A percentile compares a stretch with the other conserved stretches of the same genome.
Conservation (phyloP, 2,113 vertebrate species). For the Eulemur macaco region DNA sequence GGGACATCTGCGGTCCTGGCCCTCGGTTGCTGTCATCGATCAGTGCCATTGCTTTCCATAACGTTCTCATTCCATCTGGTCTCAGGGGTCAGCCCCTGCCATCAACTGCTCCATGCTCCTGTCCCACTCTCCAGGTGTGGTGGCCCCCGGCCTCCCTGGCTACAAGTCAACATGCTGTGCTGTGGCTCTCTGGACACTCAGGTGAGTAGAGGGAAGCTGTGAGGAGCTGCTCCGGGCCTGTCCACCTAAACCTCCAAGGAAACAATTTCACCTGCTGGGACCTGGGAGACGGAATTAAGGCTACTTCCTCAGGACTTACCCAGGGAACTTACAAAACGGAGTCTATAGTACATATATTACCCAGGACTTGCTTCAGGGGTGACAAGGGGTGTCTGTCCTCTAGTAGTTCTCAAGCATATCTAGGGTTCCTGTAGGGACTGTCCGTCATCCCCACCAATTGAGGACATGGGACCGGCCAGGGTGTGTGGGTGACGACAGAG, state of each 20-base stretch:
- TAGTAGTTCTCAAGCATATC: not conserved
- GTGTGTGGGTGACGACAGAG: not conserved
- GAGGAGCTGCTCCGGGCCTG: not conserved
- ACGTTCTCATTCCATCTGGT: not conserved
- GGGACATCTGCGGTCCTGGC: no score
- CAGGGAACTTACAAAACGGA: not conserved
- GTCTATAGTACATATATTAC: no score
- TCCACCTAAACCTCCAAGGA: not conserved
- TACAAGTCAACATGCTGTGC: not conserved
- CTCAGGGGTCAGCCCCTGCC: not conserved
- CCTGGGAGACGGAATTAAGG: not conserved
- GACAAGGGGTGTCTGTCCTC: not conserved
- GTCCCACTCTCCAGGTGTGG: not conserved
- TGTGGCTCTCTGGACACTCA: accelerated
- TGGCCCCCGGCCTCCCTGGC: accelerated
- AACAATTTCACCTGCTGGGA: not conserved
- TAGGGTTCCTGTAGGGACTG: not conserved
- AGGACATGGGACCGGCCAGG: not conserved
- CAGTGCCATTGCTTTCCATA: not conserved
- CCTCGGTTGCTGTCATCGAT: not conserved
- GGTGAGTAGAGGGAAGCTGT: accelerated
- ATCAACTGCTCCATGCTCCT: not conserved
- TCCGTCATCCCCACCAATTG: no score
- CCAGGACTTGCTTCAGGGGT: not conserved
- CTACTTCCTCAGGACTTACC: not conserved